Conservation (phyloP, 2,797 vertebrate genomes). For the Coluber constrictor region DNA sequence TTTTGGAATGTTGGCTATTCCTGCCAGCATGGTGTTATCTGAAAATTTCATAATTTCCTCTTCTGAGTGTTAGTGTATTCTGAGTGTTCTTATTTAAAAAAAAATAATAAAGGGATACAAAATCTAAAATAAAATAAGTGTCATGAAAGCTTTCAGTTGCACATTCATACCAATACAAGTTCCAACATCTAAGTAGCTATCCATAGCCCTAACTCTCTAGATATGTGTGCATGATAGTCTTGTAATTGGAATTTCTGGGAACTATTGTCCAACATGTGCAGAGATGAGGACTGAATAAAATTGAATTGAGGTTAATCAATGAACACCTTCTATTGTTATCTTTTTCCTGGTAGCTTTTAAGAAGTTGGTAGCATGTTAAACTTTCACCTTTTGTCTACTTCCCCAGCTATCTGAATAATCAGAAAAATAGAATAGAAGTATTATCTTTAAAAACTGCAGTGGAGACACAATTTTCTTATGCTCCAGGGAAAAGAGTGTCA, state of each 20-base stretch:
- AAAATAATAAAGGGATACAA: background rate
- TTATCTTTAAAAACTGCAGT: background rate
- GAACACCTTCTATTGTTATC: background rate
- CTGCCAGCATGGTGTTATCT: background rate
- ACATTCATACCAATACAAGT: background rate
- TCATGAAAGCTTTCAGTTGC: background rate
- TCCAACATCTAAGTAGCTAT: background rate
- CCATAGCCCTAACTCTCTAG: background rate
- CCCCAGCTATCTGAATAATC: background rate
- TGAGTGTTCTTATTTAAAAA: background rate
- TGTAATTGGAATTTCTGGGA: background rate
- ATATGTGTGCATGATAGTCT: background rate
- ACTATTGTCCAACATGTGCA: background rate
- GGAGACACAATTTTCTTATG: background rate
- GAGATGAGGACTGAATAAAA: background rate
- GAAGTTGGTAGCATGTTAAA: background rate
- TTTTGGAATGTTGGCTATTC: background rate
- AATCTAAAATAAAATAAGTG: background rate
- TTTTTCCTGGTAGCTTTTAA: background rate
- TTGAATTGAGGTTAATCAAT: background rate
- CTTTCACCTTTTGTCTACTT: background rate
- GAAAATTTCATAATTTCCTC: background rate
- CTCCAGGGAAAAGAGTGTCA: background rate
- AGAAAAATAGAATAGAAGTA: background rate
- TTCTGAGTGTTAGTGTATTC: background rate